Percentiles rank a stretch among this genome's conserved stretches.
phyloP scores from a whole-genome alignment of 2,797 vertebrate species.

The Epinephelus awoara region DNA sequence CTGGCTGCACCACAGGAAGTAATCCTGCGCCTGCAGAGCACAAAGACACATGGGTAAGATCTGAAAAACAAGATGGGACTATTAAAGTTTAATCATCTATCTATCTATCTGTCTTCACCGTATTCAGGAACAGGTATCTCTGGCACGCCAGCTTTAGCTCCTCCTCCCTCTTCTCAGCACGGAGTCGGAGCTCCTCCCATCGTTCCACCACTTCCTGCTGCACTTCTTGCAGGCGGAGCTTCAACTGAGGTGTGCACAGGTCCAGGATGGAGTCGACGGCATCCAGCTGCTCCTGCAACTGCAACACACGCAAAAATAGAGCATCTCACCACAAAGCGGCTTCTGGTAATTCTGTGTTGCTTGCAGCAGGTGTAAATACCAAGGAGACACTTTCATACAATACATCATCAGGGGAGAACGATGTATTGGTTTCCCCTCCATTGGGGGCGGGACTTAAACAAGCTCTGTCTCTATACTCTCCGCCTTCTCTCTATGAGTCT shows the following conservation, averaged over 20 bases:
- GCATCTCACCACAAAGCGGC: too few relatives aligned
- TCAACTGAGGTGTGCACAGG: conserved; percentile 76
- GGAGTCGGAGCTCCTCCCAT: conserved; percentile 87
- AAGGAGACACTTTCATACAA: too few relatives aligned
- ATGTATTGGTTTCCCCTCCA: too few relatives aligned
- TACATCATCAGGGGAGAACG: too few relatives aligned
- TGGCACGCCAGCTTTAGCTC: conserved; percentile 81
- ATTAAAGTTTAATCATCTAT: too few relatives aligned
- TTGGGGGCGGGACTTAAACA: too few relatives aligned
- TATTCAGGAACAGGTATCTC: conserved; percentile 86
- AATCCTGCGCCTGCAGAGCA: conserved; percentile 86
- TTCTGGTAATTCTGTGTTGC: too few relatives aligned
- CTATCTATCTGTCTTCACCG: conserved; percentile 65
- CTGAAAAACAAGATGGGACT: background rate
- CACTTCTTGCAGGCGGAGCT: conserved; percentile 77
- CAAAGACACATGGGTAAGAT: background rate
- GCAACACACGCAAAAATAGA: background rate
- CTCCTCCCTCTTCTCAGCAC: conserved; percentile 80
- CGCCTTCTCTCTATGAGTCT: too few relatives aligned
- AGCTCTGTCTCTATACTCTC: too few relatives aligned
- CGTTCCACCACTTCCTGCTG: conserved; percentile 87
- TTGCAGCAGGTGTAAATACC: too few relatives aligned
- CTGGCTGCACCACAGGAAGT: conserved; percentile 87
- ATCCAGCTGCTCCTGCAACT: conserved; percentile 91
- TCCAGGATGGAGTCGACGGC: conserved; percentile 73